Conservation (phyloP, 2,888 invertebrate genomes). For the Hetaerina titia region DNA sequence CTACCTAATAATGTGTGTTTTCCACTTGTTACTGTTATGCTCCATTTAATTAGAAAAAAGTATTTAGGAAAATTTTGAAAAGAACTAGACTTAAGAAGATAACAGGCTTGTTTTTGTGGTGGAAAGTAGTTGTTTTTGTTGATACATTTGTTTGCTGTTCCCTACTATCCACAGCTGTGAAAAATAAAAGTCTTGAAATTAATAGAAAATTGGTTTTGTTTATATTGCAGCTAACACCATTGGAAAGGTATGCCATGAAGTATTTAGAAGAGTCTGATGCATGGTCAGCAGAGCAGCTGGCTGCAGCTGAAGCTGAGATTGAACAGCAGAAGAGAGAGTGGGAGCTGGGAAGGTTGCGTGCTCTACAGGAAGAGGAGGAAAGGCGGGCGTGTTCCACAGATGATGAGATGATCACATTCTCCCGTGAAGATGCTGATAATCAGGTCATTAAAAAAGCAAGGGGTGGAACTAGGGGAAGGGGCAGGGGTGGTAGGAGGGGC, state of each 20-base stretch:
- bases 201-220: constrained; percentile 66
- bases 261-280: constrained; percentile 94
- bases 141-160: background rate
- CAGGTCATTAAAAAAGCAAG: constrained; percentile 86
- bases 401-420: constrained; percentile 85
- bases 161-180: too few species aligned
- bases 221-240: constrained; percentile 88
- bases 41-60: background rate
- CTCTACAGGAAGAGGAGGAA: constrained; percentile 84
- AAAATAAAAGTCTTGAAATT: background rate
- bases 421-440: constrained; percentile 88
- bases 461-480: constrained; percentile 74
- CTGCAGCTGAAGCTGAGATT: constrained; percentile 92
- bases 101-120: background rate
- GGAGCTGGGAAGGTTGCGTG: constrained; percentile 90
- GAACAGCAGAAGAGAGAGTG: constrained; percentile 92
- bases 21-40: background rate
- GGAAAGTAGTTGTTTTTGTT: background rate
- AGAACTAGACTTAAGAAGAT: background rate
- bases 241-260: constrained; percentile 97
- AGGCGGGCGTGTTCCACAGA: constrained; percentile 78
- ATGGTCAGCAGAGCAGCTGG: constrained; percentile 88
- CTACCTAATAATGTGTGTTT: background rate
- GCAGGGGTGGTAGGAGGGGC: constrained; percentile 74
- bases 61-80: background rate